phyloP scores from a whole-genome alignment of 2,888 invertebrate species.

The Carabus problematicus region DNA sequence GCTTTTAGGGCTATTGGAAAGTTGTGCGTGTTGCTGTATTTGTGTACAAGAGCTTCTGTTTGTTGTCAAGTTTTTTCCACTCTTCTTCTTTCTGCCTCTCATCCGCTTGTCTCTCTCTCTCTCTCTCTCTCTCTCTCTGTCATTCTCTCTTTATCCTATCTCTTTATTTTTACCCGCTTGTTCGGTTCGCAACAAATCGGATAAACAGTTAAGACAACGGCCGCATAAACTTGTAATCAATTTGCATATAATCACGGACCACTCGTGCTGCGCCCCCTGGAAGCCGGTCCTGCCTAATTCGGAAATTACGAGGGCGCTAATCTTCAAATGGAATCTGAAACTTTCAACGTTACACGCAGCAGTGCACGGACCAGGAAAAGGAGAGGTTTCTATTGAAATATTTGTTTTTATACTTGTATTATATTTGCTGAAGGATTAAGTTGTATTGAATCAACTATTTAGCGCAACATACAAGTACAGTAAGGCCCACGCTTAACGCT shows the following conservation, averaged over 20 bases:
- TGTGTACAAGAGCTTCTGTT: no score
- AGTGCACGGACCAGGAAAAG: neutral
- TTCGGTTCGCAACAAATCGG: slow-evolving; percentile 34
- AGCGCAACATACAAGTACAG: neutral
- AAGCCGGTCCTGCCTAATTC: slow-evolving; percentile 9
- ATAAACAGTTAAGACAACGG: slow-evolving; percentile 33
- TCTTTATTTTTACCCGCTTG: slow-evolving; percentile 26
- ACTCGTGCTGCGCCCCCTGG: slow-evolving; percentile 1
- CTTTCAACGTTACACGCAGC: slow-evolving; percentile 17
- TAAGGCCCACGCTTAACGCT: no score
- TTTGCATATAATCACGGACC: slow-evolving; percentile 36
- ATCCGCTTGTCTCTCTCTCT: neutral
- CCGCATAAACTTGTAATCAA: slow-evolving; percentile 37
- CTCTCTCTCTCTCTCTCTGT: no score
- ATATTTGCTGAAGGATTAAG: no score
- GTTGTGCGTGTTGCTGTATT: slow-evolving; percentile 13
- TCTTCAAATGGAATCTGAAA: slow-evolving; percentile 36
- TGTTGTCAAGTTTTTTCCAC: no score
- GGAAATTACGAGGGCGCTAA: slow-evolving; percentile 35
- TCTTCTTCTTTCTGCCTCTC: no score
- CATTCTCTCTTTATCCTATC: slow-evolving; percentile 23
- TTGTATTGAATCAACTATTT: neutral
- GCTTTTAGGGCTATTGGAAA: slow-evolving; percentile 33
- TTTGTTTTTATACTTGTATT: no score
- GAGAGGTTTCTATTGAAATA: neutral